Base-by-base conservation (phyloP, 1,140 invertebrate genomes). In the Drosophila athabasca region DNA sequence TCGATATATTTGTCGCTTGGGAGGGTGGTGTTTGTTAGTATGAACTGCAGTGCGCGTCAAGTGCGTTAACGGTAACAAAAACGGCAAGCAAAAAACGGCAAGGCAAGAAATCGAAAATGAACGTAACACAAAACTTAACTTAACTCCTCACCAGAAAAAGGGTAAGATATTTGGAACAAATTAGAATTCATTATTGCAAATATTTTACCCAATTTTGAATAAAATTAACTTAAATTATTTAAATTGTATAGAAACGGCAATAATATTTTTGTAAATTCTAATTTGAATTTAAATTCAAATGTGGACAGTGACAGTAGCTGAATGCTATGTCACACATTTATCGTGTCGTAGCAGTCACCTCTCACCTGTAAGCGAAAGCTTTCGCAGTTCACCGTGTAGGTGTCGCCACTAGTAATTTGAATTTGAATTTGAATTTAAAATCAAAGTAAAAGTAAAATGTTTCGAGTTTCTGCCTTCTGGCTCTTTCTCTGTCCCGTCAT, bases 21-120 rank as follows among this genome's bases (percentile, higher is more conserved):
- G 90, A 91, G 90, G 90, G 85, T 91, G 89, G 90, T 88, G 90
- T 91, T 91, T 91, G 90, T 91, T 91, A 91, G 90, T 91, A 90
- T 84, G 90, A 91, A 90, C 82, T 84, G 79, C 75, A 76, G 90
- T 91, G 90, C 85, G 80, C 67, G 71, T 84, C 71, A 68, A 29
- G 90, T 91, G 90, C 90, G 68, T 88, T 90, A 87, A 85, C 78
- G 60, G 43, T 71, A 81, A 87, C 69, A 76, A 55, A 39, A 17
- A 50, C 66, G 45, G 65, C 79, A 85, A 68, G 64, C 65, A 62
- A 65, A 66, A 19, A 19, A 19, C 17, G 17, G 57, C 49, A 66
- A 74, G 53, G 67, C 73, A 52, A 55, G 5, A 39, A 62, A 52
- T 15, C 41, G 46, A 68, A n/a, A 50, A 44, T 46, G 26, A 52